phyloP scores from a whole-genome alignment of 2,113 vertebrate species.

The Chascanopsetta lugubris region DNA sequence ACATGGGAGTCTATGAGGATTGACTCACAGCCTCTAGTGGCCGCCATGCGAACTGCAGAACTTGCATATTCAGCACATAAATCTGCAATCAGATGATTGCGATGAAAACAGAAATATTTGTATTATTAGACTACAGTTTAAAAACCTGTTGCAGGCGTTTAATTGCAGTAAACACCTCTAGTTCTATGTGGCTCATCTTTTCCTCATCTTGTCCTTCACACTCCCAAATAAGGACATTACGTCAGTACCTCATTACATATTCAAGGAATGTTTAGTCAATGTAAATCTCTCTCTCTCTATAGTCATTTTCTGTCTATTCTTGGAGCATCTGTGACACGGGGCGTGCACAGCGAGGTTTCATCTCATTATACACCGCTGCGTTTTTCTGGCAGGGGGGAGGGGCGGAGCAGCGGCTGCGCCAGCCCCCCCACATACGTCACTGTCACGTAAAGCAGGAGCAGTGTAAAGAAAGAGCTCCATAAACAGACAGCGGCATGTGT shows the following conservation, averaged over 20 bases:
- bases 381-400: slow-evolving; percentile 53
- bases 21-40: no score
- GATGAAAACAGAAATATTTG: slow-evolving; percentile 17
- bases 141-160: slow-evolving; percentile 3
- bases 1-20: no score
- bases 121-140: neutral
- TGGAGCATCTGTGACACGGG: slow-evolving; percentile 11
- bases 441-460: slow-evolving; percentile 48
- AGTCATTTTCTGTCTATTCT: slow-evolving; percentile 26
- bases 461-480: slow-evolving; percentile 53
- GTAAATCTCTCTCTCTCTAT: slow-evolving; percentile 22
- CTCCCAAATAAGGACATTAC: slow-evolving; percentile 47
- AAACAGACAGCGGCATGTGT: slow-evolving; percentile 43
- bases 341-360: slow-evolving; percentile 36
- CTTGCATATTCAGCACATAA: no score
- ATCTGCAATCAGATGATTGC: no score
- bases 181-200: no score
- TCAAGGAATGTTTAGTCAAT: slow-evolving; percentile 21
- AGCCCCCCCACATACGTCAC: slow-evolving; percentile 29
- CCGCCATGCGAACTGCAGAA: no score
- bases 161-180: slow-evolving; percentile 3
- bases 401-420: slow-evolving; percentile 1
- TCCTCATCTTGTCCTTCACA: slow-evolving; percentile 43
- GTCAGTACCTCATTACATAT: slow-evolving; percentile 45
- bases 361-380: slow-evolving; percentile 34